phyloP scores from a whole-genome alignment of 2,797 vertebrate genomes.

The Rhinoraja longicauda region DNA sequence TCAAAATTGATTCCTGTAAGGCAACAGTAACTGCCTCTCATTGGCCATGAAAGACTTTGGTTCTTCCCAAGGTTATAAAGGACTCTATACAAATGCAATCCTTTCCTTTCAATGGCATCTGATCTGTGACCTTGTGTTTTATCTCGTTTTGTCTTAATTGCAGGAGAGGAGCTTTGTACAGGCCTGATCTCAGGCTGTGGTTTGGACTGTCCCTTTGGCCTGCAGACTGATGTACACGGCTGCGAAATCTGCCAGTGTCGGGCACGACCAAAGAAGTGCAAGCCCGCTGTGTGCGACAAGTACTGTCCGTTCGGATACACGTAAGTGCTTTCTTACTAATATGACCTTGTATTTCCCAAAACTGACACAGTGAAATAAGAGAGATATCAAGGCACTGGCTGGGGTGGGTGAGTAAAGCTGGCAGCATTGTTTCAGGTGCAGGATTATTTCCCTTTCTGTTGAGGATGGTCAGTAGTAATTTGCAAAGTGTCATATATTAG shows the following conservation, averaged over 20 bases:
- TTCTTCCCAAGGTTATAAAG: neutral
- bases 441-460: neutral
- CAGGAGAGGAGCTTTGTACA: slow-evolving; percentile 72
- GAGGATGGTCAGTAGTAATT: neutral
- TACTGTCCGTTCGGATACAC: slow-evolving; percentile 76
- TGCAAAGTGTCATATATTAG: neutral
- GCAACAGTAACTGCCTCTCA: neutral
- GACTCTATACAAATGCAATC: neutral
- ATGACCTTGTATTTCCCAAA: neutral
- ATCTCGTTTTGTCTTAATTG: slow-evolving; percentile 34
- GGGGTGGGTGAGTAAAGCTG: neutral
- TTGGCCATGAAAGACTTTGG: neutral
- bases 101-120: neutral
- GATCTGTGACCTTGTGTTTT: neutral
- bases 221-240: slow-evolving; percentile 67
- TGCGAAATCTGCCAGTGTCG: slow-evolving; percentile 78
- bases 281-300: slow-evolving; percentile 70
- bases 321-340: slow-evolving; percentile 55
- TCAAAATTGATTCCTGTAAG: neutral
- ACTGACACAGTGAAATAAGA: neutral
- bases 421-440: neutral
- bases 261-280: slow-evolving; percentile 74
- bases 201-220: slow-evolving; percentile 71
- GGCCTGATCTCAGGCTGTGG: slow-evolving; percentile 64
- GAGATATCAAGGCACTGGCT: neutral